phyloP scores from a whole-genome alignment of 2,113 vertebrate species.

The Mellivora capensis region DNA sequence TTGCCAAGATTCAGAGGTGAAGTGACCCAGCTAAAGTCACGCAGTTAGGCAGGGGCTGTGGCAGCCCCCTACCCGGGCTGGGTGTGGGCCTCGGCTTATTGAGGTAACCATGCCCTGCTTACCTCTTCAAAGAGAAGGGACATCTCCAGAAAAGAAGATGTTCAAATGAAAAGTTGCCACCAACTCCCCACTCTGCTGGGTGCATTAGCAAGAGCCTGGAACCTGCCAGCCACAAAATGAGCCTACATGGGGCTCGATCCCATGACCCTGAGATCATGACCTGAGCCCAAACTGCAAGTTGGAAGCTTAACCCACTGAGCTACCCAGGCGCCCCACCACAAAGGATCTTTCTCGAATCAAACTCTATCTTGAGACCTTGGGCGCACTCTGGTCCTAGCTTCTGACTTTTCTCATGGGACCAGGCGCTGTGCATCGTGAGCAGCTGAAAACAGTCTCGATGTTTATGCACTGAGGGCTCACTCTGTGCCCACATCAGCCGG shows the following conservation, averaged over 20 bases:
- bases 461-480: not conserved
- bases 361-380: not conserved
- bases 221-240: not conserved
- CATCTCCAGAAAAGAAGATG: not conserved
- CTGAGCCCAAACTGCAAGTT: not conserved
- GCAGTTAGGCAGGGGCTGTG: accelerated
- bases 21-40: not conserved
- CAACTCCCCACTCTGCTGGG: not conserved
- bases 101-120: not conserved
- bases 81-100: not conserved
- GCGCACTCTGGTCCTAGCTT: not conserved
- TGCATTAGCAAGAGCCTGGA: not conserved
- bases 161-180: not conserved
- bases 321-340: not conserved
- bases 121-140: not conserved
- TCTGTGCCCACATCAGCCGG: no score
- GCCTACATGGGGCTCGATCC: not conserved
- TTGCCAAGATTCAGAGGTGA: not conserved
- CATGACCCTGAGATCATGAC: not conserved
- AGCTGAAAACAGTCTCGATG: not conserved
- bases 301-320: not conserved
- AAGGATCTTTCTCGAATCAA: not conserved
- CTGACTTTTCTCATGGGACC: not conserved
- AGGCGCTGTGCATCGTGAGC: not conserved
- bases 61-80: not conserved